Evolutionary conservation across 2,888 invertebrate species (phyloP), one percentile per base, ranked within the genome.

Genomic region (Pachymerium ferrugineum): DNA sequence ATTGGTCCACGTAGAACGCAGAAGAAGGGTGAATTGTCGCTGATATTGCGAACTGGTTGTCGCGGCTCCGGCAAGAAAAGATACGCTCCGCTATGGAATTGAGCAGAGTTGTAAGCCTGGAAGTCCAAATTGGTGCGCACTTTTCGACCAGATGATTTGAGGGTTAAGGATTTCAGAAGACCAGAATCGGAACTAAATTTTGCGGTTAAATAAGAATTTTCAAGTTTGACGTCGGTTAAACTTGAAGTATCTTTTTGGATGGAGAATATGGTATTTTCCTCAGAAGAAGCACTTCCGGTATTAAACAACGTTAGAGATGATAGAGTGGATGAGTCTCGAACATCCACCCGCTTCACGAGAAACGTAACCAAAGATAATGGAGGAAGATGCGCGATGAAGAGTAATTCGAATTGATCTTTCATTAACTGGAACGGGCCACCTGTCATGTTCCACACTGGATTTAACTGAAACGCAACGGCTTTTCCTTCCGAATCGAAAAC

Each of bases 11-110:
- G 91, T 1, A 92, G 88, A 62, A 96, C 93, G 67, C 94, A 88
- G 19, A 96, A 89, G 73, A 89, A 88, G 62, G 81, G 82, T 75
- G 77, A 77, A 70, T 75, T 77, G 47, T 89, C 88, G 77, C 88
- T 87, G 14, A 93, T 89, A 79, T 91, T 90, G 79, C 90, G 89
- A 81, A 94, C 92, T 12, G 90, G 90, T 38, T 94, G 91, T 22
- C 90, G 87, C 69, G 93, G 95, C 86, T 96, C 94, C 0, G 92
- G 91, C 86, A 93, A 89, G 81, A 99, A 98, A 0, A 99, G 86
- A 81, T 99, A 99, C 0, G 98, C 97, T 0, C 99, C 98, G 14
- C 96, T 96, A 82, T 94, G 92, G 79, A 93, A 91, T 80, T 94
- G 94, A 0, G 93, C 93, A 75, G 96, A 95, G 47, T 90, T 88